Percentiles rank a stretch among this genome's conserved stretches.
Evolutionary conservation across 2,113 vertebrate species (phyloP).

Genomic region (Nettapus auritus): DNA sequence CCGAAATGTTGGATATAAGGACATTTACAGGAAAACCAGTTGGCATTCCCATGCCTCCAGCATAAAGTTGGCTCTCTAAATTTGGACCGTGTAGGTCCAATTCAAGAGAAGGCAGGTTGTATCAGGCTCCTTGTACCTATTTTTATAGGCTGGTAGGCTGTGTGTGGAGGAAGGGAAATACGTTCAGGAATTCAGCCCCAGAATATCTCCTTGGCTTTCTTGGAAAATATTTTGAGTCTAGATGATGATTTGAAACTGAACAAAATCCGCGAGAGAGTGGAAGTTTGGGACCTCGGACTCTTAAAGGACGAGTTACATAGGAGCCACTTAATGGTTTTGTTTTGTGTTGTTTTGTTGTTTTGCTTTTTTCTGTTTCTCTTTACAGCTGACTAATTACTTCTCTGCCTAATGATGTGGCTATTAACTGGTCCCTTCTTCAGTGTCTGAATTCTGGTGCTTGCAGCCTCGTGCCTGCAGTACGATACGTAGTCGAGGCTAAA

Average conservation of each 20-base stretch:
- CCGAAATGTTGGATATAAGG: background rate
- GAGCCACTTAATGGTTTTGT: background rate
- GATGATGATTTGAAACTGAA: background rate
- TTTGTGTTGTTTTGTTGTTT: no score
- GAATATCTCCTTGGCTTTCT: background rate
- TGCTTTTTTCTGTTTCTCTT: background rate
- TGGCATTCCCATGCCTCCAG: background rate
- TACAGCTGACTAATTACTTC: background rate
- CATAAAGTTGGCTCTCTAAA: background rate
- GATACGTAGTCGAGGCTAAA: background rate
- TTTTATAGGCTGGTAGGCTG: background rate
- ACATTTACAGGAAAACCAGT: background rate
- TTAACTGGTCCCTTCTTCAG: background rate
- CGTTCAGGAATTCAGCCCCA: background rate
- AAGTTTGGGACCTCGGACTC: background rate
- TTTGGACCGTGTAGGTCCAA: background rate
- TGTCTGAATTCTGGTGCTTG: background rate
- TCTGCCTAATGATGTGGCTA: background rate
- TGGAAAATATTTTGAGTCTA: background rate
- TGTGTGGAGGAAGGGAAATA: background rate
- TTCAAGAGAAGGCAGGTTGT: background rate
- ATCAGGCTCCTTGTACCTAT: background rate
- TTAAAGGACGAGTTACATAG: background rate
- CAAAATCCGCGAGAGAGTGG: background rate
- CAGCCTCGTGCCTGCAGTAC: background rate